Percentiles rank a stretch among this genome's conserved stretches.
phyloP scores from a whole-genome alignment of 2,888 invertebrate genomes.

The Caenorhabditis becei region DNA sequence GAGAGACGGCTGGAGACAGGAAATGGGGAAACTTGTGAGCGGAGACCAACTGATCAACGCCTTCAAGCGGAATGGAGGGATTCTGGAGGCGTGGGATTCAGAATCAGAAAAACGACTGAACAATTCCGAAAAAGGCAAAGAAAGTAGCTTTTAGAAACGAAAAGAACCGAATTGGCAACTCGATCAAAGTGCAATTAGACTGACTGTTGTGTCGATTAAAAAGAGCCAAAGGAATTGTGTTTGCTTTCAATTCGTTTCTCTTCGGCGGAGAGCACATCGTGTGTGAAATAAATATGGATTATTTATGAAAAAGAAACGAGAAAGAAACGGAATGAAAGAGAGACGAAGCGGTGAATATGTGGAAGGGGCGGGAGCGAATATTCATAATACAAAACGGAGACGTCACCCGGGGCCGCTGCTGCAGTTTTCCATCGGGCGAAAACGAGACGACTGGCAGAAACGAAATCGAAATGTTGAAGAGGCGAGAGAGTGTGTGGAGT shows the following conservation, averaged over 20 bases:
- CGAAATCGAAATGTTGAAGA: conserved; percentile 39
- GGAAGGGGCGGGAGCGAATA: too few relatives aligned
- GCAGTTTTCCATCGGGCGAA: conserved; percentile 52
- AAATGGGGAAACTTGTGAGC: too few relatives aligned
- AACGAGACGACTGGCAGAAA: conserved; percentile 25
- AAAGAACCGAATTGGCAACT: too few relatives aligned
- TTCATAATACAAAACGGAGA: conserved; percentile 25
- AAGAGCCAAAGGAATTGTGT: conserved; percentile 14
- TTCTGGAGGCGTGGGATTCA: too few relatives aligned
- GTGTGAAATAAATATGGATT: conserved; percentile 49
- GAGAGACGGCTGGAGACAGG: too few relatives aligned
- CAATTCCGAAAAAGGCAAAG: too few relatives aligned
- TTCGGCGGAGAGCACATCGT: background rate
- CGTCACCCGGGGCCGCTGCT: conserved; percentile 41
- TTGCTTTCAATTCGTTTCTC: conserved; percentile 30
- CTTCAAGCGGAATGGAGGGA: too few relatives aligned
- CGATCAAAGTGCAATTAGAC: conserved; percentile 17
- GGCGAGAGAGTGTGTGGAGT: conserved; percentile 11
- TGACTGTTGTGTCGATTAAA: too few relatives aligned
- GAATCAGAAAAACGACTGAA: too few relatives aligned
- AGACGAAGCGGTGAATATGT: conserved; percentile 25
- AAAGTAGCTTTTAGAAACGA: too few relatives aligned
- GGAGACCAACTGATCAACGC: too few relatives aligned
- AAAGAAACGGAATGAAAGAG: conserved; percentile 15
- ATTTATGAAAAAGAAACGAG: conserved; percentile 44